A percentile compares a stretch with the other conserved stretches of the same genome.
Conservation (phyloP, 2,797 vertebrate genomes). For the Macropodus opercularis region DNA sequence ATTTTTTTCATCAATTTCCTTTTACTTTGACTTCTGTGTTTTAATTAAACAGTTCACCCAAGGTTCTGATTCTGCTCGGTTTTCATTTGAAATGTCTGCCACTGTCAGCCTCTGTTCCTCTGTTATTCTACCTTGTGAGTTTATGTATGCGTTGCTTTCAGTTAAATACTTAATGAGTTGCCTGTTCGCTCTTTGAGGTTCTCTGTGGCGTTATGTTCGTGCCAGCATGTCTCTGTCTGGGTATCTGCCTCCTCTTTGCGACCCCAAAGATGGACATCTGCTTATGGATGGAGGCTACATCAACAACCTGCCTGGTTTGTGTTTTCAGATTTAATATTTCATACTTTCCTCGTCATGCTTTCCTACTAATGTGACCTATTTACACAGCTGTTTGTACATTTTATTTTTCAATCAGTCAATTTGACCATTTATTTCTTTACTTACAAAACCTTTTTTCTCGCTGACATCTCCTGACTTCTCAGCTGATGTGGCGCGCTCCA, state of each 20-base stretch:
- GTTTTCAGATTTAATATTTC: constrained; percentile 1
- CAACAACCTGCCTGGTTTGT: constrained; percentile 89
- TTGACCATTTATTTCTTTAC: background rate
- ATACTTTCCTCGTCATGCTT: background rate
- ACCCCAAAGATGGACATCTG: constrained; percentile 96
- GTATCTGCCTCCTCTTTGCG: constrained; percentile 94
- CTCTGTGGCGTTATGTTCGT: constrained; percentile 91
- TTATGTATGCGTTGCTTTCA: constrained; percentile 1
- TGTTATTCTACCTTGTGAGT: constrained; percentile 1
- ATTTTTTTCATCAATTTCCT: background rate
- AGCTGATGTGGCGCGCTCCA: constrained; percentile 94
- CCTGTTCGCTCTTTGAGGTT: constrained; percentile 54
- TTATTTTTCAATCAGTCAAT: too few species aligned
- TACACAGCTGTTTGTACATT: background rate
- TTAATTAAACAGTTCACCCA: background rate
- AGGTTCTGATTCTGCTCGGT: background rate
- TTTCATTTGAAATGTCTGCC: background rate
- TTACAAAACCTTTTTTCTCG: background rate
- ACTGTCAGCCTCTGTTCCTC: background rate
- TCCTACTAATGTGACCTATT: background rate
- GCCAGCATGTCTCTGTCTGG: constrained; percentile 97
- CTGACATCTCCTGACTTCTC: constrained; percentile 3
- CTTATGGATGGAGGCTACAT: constrained; percentile 97
- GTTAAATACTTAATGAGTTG: background rate
- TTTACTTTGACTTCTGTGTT: background rate